Conservation (phyloP, 2,888 invertebrate genomes). For the Pachymerium ferrugineum region DNA sequence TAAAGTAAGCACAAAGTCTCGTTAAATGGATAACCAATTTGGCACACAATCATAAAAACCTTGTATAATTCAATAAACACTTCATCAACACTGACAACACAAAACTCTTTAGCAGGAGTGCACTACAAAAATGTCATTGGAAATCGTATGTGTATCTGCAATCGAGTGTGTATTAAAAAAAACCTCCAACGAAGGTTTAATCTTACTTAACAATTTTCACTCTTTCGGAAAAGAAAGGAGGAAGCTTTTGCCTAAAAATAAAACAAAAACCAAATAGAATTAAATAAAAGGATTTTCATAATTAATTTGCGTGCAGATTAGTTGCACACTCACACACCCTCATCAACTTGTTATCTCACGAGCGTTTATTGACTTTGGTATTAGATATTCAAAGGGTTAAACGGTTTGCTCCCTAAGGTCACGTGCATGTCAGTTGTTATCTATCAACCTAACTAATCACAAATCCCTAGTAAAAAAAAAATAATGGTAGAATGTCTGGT, state of each 20-base stretch:
- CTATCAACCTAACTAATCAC: neutral
- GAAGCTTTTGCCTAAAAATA: constrained; percentile 40
- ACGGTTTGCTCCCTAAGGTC: neutral
- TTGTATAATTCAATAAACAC: too few species aligned
- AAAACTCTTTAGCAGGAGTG: neutral
- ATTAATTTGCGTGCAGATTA: neutral
- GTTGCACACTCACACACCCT: neutral
- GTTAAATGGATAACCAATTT: too few species aligned
- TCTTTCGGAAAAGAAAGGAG: constrained; percentile 77
- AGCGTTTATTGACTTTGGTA: neutral
- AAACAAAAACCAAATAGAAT: neutral
- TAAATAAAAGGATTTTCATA: neutral
- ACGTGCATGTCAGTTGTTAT: neutral
- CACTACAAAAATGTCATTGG: neutral
- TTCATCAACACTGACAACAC: too few species aligned
- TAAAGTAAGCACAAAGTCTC: too few species aligned
- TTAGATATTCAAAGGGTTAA: constrained; percentile 5
- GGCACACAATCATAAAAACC: too few species aligned
- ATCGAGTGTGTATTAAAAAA: neutral
- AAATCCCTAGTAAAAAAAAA: too few species aligned
- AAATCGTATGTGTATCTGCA: neutral
- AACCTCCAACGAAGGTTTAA: too few species aligned
- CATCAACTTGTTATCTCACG: neutral
- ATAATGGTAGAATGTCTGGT: too few species aligned
- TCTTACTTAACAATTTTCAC: constrained; percentile 80